phyloP scores from a whole-genome alignment of 2,888 invertebrate species.

The Chrysolina americana region DNA sequence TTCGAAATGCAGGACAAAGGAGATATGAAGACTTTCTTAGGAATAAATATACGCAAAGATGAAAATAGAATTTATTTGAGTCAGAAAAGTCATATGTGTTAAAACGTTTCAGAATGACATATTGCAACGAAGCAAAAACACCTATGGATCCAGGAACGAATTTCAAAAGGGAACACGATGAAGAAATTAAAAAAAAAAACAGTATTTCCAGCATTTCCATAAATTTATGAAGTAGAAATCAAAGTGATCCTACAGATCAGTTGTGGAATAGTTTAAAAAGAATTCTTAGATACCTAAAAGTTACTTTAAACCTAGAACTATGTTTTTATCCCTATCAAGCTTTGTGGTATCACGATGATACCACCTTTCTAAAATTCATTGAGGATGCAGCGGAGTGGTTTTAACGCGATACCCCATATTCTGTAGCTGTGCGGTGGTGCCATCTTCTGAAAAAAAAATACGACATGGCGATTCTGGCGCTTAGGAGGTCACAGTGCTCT shows the following conservation, averaged over 20 bases:
- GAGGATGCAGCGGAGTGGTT: too few relatives aligned
- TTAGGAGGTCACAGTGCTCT: too few relatives aligned
- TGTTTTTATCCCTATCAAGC: too few relatives aligned
- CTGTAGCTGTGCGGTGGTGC: too few relatives aligned
- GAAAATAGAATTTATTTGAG: background rate
- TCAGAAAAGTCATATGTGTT: background rate
- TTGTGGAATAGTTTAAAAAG: background rate
- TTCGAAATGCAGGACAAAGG: background rate
- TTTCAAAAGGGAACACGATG: conserved; percentile 1
- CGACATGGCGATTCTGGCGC: too few relatives aligned
- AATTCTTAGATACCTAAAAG: background rate
- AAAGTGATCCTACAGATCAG: background rate
- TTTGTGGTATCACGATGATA: too few relatives aligned
- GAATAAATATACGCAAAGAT: background rate
- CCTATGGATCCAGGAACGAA: background rate
- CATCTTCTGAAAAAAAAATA: too few relatives aligned
- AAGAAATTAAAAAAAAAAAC: background rate
- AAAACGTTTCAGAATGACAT: too few relatives aligned
- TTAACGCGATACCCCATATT: too few relatives aligned
- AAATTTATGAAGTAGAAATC: background rate
- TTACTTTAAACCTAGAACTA: background rate
- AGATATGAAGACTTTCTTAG: background rate
- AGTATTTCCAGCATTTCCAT: background rate
- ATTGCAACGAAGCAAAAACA: background rate
- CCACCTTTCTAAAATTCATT: too few relatives aligned